Base-by-base conservation (phyloP, 2,797 vertebrate genomes). In the Geotrypetes seraphini region DNA sequence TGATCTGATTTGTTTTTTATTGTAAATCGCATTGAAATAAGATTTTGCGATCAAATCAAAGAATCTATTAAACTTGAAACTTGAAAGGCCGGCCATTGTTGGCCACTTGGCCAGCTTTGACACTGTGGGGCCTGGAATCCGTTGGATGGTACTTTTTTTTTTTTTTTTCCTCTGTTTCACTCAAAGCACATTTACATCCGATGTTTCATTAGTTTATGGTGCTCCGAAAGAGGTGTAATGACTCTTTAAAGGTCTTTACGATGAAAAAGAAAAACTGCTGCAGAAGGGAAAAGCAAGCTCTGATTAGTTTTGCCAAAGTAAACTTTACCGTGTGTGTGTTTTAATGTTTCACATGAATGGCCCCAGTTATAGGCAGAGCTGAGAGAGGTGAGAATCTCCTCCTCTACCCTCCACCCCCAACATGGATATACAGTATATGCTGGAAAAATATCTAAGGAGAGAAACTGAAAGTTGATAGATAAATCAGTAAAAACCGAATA, bases 111-210 rank as follows among this genome's bases (percentile, higher is more conserved):
- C 45, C 39, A 12, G n/a, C 39, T 2, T 27, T 53, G 52, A 53
- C 25, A 11, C 2, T 20, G 11, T 36, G 43, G 63, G n/a, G 50
- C 33, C 64, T 70, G 57, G 51, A 12, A 38, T 64, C 60, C 10
- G 36, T 58, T 45, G 52, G 43, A 25, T 48, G 44, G 29, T 31
- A 53, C 55, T 61, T 66, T 49, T 43, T 34, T 31, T n/a, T 61
- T 66, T 49, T 43, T 34, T 31, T n/a, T n/a, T n/a, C 22, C 46
- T 28, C n/a, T n/a, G n/a, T 63, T 53, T 13, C 10, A 39, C 57
- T 51, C 36, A 25, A 57, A 56, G 33, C 28, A 16, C 38, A 56
- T 60, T 51, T 58, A 25, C 22, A 54, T 25, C 36, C 28, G 25
- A 28, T 45, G n/a, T 66, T 25, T 45, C 43, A 8, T 38, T 57